phyloP scores from a whole-genome alignment of 2,113 vertebrate genomes.

The Columbina picui region DNA sequence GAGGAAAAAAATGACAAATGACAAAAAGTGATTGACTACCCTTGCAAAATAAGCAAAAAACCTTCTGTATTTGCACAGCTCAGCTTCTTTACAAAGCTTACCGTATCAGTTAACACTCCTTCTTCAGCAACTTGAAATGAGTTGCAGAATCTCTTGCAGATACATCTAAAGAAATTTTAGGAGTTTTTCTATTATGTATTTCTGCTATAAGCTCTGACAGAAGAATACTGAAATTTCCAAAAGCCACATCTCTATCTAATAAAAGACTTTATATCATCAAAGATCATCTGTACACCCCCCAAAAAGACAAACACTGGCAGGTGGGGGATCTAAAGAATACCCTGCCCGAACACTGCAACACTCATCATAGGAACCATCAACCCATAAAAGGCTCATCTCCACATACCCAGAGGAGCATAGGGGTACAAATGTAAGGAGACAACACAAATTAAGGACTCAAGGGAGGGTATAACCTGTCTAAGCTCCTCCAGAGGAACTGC shows the following conservation, averaged over 20 bases:
- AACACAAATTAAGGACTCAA: neutral
- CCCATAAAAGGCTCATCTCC: neutral
- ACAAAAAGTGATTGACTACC: neutral
- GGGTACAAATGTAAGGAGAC: neutral
- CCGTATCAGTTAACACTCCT: neutral
- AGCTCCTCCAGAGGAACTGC: neutral
- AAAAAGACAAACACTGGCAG: neutral
- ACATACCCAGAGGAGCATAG: neutral
- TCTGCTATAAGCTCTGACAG: neutral
- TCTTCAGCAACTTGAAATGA: neutral
- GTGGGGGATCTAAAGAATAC: neutral
- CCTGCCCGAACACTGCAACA: neutral
- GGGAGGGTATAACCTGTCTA: accelerated
- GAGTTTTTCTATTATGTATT: neutral
- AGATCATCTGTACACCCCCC: neutral
- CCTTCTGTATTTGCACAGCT: neutral
- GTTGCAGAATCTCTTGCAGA: neutral
- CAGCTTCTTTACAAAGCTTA: neutral
- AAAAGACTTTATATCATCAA: neutral
- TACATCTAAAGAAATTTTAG: neutral
- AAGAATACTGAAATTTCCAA: neutral
- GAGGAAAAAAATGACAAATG: neutral
- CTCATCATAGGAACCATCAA: neutral
- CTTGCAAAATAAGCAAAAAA: neutral
- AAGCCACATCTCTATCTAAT: neutral